phyloP scores from a whole-genome alignment of 2,113 vertebrate genomes.

The Odontesthes bonariensis region DNA sequence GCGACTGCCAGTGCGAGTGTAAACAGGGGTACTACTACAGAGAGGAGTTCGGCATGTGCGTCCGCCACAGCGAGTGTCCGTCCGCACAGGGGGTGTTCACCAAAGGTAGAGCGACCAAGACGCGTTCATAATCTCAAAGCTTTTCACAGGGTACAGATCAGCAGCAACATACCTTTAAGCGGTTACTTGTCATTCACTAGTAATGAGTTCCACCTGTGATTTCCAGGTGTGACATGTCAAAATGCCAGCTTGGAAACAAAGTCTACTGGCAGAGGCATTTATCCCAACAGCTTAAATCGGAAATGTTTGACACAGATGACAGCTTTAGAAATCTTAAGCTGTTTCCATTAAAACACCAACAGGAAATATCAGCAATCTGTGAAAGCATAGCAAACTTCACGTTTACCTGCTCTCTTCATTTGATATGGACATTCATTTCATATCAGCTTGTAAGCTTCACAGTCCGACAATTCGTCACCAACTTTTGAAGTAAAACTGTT shows the following conservation, averaged over 20 bases:
- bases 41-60: conserved; percentile 36
- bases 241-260: background rate
- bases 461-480: too few species aligned
- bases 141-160: too few species aligned
- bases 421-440: background rate
- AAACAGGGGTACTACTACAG: conserved; percentile 55
- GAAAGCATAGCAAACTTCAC: too few species aligned
- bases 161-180: too few species aligned
- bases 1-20: conserved; percentile 70
- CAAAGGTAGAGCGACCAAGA: conserved; percentile 36
- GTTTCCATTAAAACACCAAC: background rate
- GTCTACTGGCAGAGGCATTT: background rate
- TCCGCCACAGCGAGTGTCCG: conserved; percentile 62
- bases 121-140: background rate
- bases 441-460: too few species aligned
- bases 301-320: background rate
- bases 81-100: conserved; percentile 49
- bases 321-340: background rate
- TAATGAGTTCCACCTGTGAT: background rate
- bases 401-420: too few species aligned
- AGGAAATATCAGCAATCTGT: too few species aligned
- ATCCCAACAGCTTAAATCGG: background rate
- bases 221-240: background rate
- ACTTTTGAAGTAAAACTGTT: too few species aligned
- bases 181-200: too few species aligned